phyloP scores from a whole-genome alignment of 2,888 invertebrate species.

The Orchesellides sinensis region DNA sequence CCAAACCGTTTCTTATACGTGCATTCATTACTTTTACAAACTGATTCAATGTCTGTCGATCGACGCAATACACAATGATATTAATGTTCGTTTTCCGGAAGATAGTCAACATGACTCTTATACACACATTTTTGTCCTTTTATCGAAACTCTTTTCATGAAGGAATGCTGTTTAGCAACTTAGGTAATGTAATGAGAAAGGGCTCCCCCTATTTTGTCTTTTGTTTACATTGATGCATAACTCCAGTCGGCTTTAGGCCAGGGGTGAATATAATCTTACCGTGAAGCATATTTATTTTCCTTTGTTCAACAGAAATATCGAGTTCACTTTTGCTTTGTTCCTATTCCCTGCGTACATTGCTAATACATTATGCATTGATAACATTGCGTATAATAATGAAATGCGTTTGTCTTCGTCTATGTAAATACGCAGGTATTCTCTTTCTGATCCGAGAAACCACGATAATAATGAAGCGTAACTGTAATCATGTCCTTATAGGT shows the following conservation, averaged over 20 bases:
- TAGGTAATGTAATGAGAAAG: background rate
- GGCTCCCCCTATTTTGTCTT: slow-evolving; percentile 24
- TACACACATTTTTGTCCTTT: background rate
- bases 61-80: background rate
- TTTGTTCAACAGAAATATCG: background rate
- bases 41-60: too few relatives aligned
- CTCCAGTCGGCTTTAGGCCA: slow-evolving; percentile 9
- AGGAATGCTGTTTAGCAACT: slow-evolving; percentile 35
- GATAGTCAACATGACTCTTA: background rate
- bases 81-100: background rate
- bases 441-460: too few relatives aligned
- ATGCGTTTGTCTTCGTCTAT: too few relatives aligned
- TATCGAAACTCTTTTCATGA: slow-evolving; percentile 8
- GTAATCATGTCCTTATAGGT: too few relatives aligned
- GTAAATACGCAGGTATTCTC: too few relatives aligned
- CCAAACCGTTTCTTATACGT: too few relatives aligned
- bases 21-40: too few relatives aligned
- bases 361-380: too few relatives aligned
- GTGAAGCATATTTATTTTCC: background rate
- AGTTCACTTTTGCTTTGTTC: background rate
- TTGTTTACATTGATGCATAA: background rate
- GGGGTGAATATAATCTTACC: slow-evolving; percentile 15
- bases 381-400: too few relatives aligned
- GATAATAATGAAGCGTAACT: too few relatives aligned
- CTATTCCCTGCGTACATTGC: too few relatives aligned